Conservation (phyloP, 1,140 invertebrate species). For the Diabrotica undecimpunctata region DNA sequence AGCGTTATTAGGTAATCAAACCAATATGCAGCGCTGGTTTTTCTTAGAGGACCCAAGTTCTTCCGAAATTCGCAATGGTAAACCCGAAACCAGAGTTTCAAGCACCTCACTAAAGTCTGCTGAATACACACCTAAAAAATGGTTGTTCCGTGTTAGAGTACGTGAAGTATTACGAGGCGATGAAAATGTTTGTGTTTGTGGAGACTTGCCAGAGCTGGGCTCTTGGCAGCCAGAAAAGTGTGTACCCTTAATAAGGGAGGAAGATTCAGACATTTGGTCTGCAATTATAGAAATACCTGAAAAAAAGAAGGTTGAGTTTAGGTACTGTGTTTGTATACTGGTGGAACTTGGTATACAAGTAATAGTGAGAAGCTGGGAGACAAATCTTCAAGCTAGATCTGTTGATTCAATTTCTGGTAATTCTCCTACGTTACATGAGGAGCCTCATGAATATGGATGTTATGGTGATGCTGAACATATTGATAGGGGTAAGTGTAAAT, state of each 20-base stretch:
- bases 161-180: constrained; percentile 39
- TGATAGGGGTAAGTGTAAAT: constrained; percentile 53
- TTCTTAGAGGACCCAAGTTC: constrained; percentile 51
- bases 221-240: constrained; percentile 51
- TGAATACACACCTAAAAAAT: constrained; percentile 43
- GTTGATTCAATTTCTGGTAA: constrained; percentile 42
- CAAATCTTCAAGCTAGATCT: constrained; percentile 66
- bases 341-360: constrained; percentile 50
- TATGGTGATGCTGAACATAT: constrained; percentile 61
- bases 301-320: constrained; percentile 65
- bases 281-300: constrained; percentile 58
- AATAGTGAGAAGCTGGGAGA: constrained; percentile 80
- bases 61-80: constrained; percentile 35
- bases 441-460: constrained; percentile 48
- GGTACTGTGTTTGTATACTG: constrained; percentile 71
- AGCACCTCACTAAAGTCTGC: constrained; percentile 42
- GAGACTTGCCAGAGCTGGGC: constrained; percentile 49
- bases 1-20: too few relatives aligned
- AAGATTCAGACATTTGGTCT: constrained; percentile 52
- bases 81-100: constrained; percentile 22
- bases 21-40: constrained; percentile 55
- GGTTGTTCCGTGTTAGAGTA: constrained; percentile 50
- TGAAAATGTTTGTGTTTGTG: constrained; percentile 51
- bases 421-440: constrained; percentile 29
- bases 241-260: constrained; percentile 45